phyloP scores from a whole-genome alignment of 2,797 vertebrate genomes.

The Phalanger gymnotis region DNA sequence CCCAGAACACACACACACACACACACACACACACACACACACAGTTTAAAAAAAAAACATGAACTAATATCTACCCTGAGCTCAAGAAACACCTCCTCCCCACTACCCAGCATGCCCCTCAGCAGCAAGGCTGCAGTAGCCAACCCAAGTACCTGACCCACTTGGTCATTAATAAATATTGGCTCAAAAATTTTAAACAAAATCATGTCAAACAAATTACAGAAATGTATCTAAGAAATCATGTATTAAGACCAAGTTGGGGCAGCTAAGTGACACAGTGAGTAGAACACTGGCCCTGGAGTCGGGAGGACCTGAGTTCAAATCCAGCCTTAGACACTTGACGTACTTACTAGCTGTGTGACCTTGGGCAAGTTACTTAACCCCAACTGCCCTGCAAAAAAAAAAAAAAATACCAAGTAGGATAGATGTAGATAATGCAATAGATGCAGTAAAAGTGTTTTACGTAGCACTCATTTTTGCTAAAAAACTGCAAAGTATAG shows the following conservation, averaged over 20 bases:
- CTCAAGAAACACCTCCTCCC: background rate
- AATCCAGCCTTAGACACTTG: no score
- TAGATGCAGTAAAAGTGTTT: background rate
- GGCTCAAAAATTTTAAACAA: background rate
- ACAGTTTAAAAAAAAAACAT: background rate
- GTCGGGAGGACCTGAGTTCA: no score
- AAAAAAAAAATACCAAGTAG: background rate
- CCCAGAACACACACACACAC: background rate
- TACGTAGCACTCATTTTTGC: background rate
- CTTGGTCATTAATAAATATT: background rate
- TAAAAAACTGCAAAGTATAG: background rate
- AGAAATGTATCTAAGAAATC: background rate
- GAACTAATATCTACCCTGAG: background rate
- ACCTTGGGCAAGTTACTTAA: no score
- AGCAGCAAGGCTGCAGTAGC: background rate
- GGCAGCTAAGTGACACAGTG: no score
- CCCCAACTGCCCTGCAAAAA: no score
- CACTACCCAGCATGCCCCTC: background rate
- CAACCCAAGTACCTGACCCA: background rate
- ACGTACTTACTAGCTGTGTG: no score
- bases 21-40: background rate
- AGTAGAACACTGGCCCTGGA: no score
- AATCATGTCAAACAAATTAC: background rate
- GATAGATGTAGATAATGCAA: no score
- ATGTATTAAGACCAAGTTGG: background rate